Conservation (phyloP, 2,888 invertebrate genomes). For the Lypha dubia region DNA sequence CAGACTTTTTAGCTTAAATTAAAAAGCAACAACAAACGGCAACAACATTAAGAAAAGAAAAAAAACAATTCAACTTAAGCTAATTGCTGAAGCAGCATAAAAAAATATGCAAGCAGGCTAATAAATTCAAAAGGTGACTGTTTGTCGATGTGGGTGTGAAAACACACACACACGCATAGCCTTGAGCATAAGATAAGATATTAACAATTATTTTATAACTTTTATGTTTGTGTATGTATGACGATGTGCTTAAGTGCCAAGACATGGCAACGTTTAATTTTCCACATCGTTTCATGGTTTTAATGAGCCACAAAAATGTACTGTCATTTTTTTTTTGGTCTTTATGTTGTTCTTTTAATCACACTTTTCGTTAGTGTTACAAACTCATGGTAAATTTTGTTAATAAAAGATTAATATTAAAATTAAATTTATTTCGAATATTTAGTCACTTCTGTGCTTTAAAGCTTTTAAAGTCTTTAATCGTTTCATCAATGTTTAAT, state of each 20-base stretch:
- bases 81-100: conserved; percentile 52
- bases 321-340: neutral
- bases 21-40: conserved; percentile 39
- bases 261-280: conserved; percentile 68
- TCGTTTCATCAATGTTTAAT: too few relatives aligned
- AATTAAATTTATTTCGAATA: neutral
- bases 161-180: neutral
- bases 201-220: neutral
- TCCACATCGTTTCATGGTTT: conserved; percentile 73
- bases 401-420: conserved; percentile 14
- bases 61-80: conserved; percentile 42
- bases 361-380: conserved; percentile 52
- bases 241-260: conserved; percentile 10
- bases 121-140: conserved; percentile 23
- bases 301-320: conserved; percentile 75
- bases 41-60: neutral
- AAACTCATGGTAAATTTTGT: conserved; percentile 20
- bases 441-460: too few relatives aligned
- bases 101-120: neutral
- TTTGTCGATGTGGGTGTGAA: neutral
- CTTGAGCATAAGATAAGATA: neutral
- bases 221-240: neutral
- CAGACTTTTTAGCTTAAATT: conserved; percentile 37
- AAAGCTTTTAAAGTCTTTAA: too few relatives aligned
- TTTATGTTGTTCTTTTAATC: conserved; percentile 50